Percentiles rank a stretch among this genome's conserved stretches.
Conservation (phyloP, 1,140 invertebrate genomes). For the Orius insidiosus region DNA sequence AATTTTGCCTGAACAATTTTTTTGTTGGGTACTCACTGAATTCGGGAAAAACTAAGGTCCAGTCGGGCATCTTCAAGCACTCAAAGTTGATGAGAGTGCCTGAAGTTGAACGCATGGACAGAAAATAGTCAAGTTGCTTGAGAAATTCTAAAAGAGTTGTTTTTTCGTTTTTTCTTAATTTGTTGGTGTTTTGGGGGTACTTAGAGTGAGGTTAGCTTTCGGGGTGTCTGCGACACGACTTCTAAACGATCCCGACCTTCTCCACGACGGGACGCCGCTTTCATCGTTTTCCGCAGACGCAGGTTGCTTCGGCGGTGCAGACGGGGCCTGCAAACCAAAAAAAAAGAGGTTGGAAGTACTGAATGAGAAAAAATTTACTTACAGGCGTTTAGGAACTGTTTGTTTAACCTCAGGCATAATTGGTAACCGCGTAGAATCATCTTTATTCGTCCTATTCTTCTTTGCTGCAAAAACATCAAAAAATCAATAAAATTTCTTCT, state of each 20-base stretch:
- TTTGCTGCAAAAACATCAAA: slow-evolving; percentile 34
- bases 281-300: slow-evolving; percentile 32
- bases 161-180: not conserved
- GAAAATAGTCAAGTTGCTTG: not conserved
- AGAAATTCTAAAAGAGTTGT: not conserved
- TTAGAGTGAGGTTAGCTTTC: slow-evolving; percentile 21
- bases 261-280: slow-evolving; percentile 35
- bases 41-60: no score
- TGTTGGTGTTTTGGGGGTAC: slow-evolving; percentile 24
- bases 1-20: no score
- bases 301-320: slow-evolving; percentile 30
- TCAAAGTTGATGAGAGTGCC: no score
- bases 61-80: no score
- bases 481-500: not conserved
- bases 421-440: slow-evolving; percentile 29
- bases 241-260: slow-evolving; percentile 37
- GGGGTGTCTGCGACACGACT: slow-evolving; percentile 28
- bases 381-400: slow-evolving; percentile 29
- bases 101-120: no score
- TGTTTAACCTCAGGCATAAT: slow-evolving; percentile 29
- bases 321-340: no score
- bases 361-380: no score
- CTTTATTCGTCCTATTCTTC: slow-evolving; percentile 42
- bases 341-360: no score
- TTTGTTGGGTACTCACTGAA: no score